Conservation (phyloP, 2,113 vertebrate genomes). For the Carassius gibelio region DNA sequence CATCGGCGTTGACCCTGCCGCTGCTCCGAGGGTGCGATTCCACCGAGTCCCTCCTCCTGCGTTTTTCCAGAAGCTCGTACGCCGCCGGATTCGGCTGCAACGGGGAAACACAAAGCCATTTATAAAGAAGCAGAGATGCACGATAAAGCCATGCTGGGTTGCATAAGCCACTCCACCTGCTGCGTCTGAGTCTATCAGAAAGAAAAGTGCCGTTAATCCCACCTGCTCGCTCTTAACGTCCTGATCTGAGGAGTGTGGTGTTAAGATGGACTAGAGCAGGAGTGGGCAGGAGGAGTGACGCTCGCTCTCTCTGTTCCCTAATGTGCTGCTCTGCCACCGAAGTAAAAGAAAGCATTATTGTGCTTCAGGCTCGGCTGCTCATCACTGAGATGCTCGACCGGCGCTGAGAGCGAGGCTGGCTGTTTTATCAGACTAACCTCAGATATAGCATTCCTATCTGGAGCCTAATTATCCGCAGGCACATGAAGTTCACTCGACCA, state of each 20-base stretch:
- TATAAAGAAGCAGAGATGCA: conserved; percentile 52
- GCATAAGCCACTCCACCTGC: conserved; percentile 28
- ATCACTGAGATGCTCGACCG: conserved; percentile 43
- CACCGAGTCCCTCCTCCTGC: conserved; percentile 76
- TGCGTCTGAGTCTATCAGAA: conserved; percentile 24
- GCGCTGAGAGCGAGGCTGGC: conserved; percentile 18
- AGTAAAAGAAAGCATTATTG: conserved; percentile 76
- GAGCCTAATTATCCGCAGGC: neutral
- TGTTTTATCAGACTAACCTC: conserved; percentile 48
- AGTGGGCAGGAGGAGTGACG: conserved; percentile 39
- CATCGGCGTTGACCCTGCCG: conserved; percentile 65
- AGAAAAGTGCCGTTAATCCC: conserved; percentile 43
- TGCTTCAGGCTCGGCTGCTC: conserved; percentile 74
- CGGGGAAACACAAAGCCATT: conserved; percentile 47
- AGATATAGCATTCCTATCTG: neutral
- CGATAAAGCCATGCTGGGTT: conserved; percentile 31
- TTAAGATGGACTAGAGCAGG: conserved; percentile 58
- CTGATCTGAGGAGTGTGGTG: conserved; percentile 48
- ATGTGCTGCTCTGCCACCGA: conserved; percentile 75
- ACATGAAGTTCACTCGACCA: conserved; percentile 5
- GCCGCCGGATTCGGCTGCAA: conserved; percentile 81
- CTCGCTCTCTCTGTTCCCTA: conserved; percentile 61
- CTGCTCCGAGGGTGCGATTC: conserved; percentile 77
- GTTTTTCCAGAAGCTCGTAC: conserved; percentile 82
- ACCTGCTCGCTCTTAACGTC: conserved; percentile 40